These are phyloP conservation scores for Trichonephila clavipes DNA, from an alignment of 1,140 invertebrate genomes.

Conservation along the genomic window DNA sequence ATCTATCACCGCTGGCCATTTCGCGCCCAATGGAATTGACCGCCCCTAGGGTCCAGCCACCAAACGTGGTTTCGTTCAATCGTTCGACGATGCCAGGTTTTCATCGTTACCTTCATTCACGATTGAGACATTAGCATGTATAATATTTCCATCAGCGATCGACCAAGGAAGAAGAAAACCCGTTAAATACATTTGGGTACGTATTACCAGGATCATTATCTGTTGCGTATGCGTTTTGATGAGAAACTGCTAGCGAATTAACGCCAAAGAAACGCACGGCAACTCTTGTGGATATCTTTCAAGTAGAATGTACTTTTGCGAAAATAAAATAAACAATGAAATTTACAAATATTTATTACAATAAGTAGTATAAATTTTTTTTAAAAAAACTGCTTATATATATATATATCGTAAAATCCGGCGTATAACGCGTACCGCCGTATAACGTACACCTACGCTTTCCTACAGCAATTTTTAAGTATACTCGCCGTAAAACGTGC, in stretches of 20 bases:
- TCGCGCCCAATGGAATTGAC: not conserved
- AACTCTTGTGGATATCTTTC: too few species aligned
- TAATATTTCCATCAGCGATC: conserved; percentile 19
- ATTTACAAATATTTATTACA: too few species aligned
- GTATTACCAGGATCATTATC: not conserved
- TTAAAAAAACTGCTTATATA: too few species aligned
- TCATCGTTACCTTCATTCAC: conserved; percentile 27
- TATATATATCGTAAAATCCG: too few species aligned
- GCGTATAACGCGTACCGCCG: too few species aligned
- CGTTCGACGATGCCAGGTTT: not conserved
- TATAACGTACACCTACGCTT: too few species aligned
- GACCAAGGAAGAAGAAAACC: not conserved
- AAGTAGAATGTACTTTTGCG: too few species aligned
- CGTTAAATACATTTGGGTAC: not conserved
- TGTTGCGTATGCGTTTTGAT: not conserved
- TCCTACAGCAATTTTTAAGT: too few species aligned
- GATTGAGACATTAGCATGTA: conserved; percentile 34
- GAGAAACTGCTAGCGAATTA: not conserved
- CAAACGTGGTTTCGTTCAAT: not conserved
- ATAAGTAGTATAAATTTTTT: too few species aligned
- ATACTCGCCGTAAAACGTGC: too few species aligned
- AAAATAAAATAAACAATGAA: too few species aligned
- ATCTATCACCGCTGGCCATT: conserved; percentile 61
- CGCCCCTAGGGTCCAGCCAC: not conserved
- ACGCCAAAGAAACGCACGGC: not conserved